These are phyloP conservation scores for Eueides isabella DNA, from an alignment of 1,140 invertebrate genomes.

Conservation along the genomic window DNA sequence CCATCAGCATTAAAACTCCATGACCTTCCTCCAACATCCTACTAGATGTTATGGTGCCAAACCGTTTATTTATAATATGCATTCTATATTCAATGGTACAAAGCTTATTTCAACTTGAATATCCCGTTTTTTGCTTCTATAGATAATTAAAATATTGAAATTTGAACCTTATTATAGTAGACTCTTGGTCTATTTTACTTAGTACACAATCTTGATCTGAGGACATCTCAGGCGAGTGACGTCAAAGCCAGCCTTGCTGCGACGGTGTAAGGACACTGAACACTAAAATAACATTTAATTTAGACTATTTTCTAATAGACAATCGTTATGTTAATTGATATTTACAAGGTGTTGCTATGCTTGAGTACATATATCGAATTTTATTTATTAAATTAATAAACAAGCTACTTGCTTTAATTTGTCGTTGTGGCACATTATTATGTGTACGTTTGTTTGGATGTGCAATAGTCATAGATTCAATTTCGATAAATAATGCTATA, in stretches of 20 bases:
- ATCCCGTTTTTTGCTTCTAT: neutral
- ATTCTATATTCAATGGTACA: neutral
- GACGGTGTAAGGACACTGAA: slow-evolving; percentile 51
- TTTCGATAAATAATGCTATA: too few species aligned
- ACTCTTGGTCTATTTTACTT: slow-evolving; percentile 23
- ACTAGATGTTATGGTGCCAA: slow-evolving; percentile 3
- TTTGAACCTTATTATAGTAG: slow-evolving; percentile 20
- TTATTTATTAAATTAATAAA: neutral
- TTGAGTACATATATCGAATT: neutral
- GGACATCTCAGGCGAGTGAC: slow-evolving; percentile 54
- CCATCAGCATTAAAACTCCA: slow-evolving; percentile 32
- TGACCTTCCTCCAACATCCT: slow-evolving; percentile 41
- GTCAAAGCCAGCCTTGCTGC: slow-evolving; percentile 68
- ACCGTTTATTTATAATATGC: neutral
- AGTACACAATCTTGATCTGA: slow-evolving; percentile 14
- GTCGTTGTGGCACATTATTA: neutral
- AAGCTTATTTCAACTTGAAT: slow-evolving; percentile 8
- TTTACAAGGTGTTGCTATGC: neutral
- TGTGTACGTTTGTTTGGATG: neutral
- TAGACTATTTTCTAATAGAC: slow-evolving; percentile 53
- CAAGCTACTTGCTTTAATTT: neutral
- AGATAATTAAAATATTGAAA: neutral
- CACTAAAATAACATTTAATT: slow-evolving; percentile 58
- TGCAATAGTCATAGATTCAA: too few species aligned
- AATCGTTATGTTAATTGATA: slow-evolving; percentile 4